Conservation (phyloP, 2,888 invertebrate species). For the Latheticus oryzae region DNA sequence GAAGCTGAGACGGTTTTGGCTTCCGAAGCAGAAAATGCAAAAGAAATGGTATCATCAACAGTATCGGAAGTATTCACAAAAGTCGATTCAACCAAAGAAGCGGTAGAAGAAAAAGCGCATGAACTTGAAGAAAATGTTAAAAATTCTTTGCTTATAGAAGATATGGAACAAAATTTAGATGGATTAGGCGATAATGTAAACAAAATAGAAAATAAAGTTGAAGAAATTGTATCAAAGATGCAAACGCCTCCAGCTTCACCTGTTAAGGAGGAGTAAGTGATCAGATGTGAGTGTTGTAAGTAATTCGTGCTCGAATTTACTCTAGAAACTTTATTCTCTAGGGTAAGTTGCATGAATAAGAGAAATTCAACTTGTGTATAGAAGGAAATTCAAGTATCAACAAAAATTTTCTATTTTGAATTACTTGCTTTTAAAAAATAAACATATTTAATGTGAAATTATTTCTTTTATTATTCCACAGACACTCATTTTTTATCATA, state of each 20-base stretch:
- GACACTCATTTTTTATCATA: too few species aligned
- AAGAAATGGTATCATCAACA: slow-evolving; percentile 42
- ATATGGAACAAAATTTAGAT: slow-evolving; percentile 54
- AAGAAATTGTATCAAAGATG: slow-evolving; percentile 51
- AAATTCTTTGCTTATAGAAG: slow-evolving; percentile 53
- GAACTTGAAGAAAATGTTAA: slow-evolving; percentile 50
- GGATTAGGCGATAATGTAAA: slow-evolving; percentile 54
- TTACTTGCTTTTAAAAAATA: slow-evolving; percentile 29
- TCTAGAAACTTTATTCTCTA: slow-evolving; percentile 7
- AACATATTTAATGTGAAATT: slow-evolving; percentile 10
- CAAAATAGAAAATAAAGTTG: slow-evolving; percentile 50
- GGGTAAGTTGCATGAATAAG: too few species aligned
- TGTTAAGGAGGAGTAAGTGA: slow-evolving; percentile 60
- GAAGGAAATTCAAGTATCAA: neutral
- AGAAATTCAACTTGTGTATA: too few species aligned
- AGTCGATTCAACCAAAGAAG: slow-evolving; percentile 28
- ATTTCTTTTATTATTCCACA: slow-evolving; percentile 29
- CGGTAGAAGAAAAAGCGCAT: slow-evolving; percentile 43
- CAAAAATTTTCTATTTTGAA: slow-evolving; percentile 32
- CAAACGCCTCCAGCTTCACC: slow-evolving; percentile 48
- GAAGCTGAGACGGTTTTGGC: slow-evolving; percentile 61
- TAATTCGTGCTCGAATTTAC: slow-evolving; percentile 25
- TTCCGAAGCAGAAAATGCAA: slow-evolving; percentile 56
- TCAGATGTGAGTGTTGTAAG: slow-evolving; percentile 60
- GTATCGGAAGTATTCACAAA: slow-evolving; percentile 33